Evolutionary conservation across 2,888 invertebrate genomes (phyloP).

Genomic region (Lomographa bimaculata): DNA sequence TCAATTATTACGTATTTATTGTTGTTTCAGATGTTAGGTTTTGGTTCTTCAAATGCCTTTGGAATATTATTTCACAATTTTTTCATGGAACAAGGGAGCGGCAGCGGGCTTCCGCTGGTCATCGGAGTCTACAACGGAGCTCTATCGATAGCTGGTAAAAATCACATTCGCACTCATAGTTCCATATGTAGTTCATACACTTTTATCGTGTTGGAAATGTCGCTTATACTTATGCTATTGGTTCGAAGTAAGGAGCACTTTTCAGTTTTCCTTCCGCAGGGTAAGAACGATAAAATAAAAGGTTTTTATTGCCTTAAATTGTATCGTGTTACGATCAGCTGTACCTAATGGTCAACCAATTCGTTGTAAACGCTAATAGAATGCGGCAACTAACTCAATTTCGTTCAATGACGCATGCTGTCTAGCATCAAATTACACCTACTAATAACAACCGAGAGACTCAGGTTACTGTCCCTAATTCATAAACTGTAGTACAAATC

Average conservation of each 20-base stretch:
- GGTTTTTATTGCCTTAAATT: no score
- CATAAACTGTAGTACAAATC: conserved; percentile 43
- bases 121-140: conserved; percentile 88
- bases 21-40: conserved; percentile 84
- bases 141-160: conserved; percentile 84
- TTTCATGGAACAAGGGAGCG: conserved; percentile 86
- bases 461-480: conserved; percentile 59
- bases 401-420: conserved; percentile 31
- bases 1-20: no score
- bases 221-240: no score
- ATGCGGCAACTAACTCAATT: conserved; percentile 31
- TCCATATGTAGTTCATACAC: no score
- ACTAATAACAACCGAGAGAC: conserved; percentile 45
- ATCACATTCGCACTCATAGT: no score
- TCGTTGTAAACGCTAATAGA: neutral
- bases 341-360: conserved; percentile 3
- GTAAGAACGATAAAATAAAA: no score
- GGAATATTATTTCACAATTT: conserved; percentile 88
- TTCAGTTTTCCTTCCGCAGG: no score
- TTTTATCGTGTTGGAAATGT: no score
- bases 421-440: conserved; percentile 36
- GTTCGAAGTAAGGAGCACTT: no score
- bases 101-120: conserved; percentile 87
- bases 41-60: conserved; percentile 87
- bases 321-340: neutral